Base-by-base conservation (phyloP, 1,140 invertebrate species). In the Cylas formicarius region DNA sequence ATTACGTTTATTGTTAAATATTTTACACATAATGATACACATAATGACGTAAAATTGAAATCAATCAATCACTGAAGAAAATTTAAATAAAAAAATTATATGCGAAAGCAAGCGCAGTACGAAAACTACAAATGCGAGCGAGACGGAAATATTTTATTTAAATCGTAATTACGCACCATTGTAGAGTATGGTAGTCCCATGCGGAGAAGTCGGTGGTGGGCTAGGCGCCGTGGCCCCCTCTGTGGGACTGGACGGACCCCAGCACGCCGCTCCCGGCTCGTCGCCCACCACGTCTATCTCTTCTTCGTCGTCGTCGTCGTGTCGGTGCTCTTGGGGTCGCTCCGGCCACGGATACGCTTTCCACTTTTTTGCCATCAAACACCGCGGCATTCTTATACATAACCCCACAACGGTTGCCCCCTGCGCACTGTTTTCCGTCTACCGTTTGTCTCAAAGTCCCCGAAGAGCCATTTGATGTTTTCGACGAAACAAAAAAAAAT, bases 291-390 rank as follows among this genome's bases (percentile, higher is more conserved):
- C 84, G 69, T 86, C 85, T 67, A 86, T 82, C 70, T 86, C 84
- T 40, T 87, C 84, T 47, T 85, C 82, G 44, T 85, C 82, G 49
- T 56, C 52, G 16, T 36, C 29, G 17, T 19, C n/a, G 5, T 48
- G 18, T 17, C 27, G 22, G 5, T 16, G 3, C 11, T 22, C 21
- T 37, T 7, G 45, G 44, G 20, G 48, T 33, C 32, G 28, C 17
- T 66, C 63, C 59, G 78, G 76, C 80, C 82, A 82, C 53, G 82
- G 80, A 70, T 84, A 84, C 56, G 77, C 81, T 76, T 88, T 89
- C 84, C 85, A 88, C 73, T 90, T 89, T 69, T 89, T 88, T 56
- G 86, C 86, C 84, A 90, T 89, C 60, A 87, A 76, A 73, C 83
- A 87, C 63, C 84, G 82, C 68, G 84, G 84, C 84, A 87, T 87